phyloP scores from a whole-genome alignment of 2,888 invertebrate genomes.

The Heliconius cydno region DNA sequence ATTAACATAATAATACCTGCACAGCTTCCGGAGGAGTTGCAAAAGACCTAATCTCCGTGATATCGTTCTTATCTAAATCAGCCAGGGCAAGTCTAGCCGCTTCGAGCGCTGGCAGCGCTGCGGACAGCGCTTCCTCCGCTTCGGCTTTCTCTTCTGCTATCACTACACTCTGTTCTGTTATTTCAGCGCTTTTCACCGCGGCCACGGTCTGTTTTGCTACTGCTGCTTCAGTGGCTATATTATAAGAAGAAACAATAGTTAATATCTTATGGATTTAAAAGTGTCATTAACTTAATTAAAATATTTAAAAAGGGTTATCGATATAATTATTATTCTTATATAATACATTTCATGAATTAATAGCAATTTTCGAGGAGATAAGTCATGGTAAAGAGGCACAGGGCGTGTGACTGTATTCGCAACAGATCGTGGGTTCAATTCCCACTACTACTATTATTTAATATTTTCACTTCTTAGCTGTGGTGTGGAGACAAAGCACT shows the following conservation, averaged over 20 bases:
- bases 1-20: conserved; percentile 78
- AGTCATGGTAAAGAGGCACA: no score
- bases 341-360: no score
- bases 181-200: conserved; percentile 90
- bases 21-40: conserved; percentile 96
- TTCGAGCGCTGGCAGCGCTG: conserved; percentile 93
- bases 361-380: no score
- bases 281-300: no score
- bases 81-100: conserved; percentile 90
- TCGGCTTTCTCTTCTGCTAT: conserved; percentile 92
- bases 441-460: no score
- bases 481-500: no score
- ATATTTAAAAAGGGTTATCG: no score
- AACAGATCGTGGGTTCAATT: no score
- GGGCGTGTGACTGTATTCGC: no score
- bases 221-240: conserved; percentile 86
- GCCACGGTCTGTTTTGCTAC: conserved; percentile 91
- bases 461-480: no score
- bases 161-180: conserved; percentile 90
- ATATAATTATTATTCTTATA: no score
- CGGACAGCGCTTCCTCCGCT: conserved; percentile 90
- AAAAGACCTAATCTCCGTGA: conserved; percentile 96
- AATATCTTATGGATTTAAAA: not conserved
- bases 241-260: not conserved
- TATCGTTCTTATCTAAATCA: conserved; percentile 94